Base-by-base conservation (phyloP, 2,113 vertebrate genomes). In the Leptodactylus fuscus region DNA sequence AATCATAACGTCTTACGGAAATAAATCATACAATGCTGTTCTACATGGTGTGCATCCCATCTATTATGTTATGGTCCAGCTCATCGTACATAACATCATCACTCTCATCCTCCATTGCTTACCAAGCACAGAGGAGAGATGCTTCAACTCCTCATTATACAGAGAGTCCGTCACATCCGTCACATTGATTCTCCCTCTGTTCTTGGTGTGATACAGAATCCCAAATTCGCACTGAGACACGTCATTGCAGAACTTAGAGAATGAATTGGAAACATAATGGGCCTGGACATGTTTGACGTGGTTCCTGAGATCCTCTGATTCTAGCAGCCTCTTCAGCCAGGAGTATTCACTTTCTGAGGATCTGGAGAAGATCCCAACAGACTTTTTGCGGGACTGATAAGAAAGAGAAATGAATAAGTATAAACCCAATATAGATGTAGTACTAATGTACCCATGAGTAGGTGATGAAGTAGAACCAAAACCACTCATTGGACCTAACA, bases 141-240 rank as follows among this genome's bases (percentile, higher is more conserved):
- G 6, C 29, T 34, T 15, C 62, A 67, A 16, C 32, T 67, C 60
- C 32, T 29, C 12, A 34, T 67, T 29, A 67, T 67, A 67, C 62
- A 67, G 62, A 12, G 29, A 67, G 16, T 34, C 62, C 0, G 62
- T 67, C 12, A 67, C 62, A 18, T n/a, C n/a, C n/a, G n/a, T n/a
- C n/a, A n/a, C n/a, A n/a, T n/a, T n/a, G n/a, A n/a, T n/a, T n/a
- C n/a, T 34, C n/a, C 62, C 62, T 18, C 62, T 34, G 29, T 67
- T 67, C 62, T 34, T 67, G 62, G 12, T 67, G 58, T 62, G 58
- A 62, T 62, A 62, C 58, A 62, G 58, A 27, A 62, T 62, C 58
- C 58, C 58, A 27, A 13, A 62, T 62, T 1, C 18, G 58, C 58
- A 62, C 10, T 15, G 24, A 13, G 24, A 12, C 10, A 62, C 27